Evolutionary conservation across 2,113 vertebrate genomes (phyloP), one percentile per base, ranked within the genome.

Genomic region (Bagarius yarrelli): DNA sequence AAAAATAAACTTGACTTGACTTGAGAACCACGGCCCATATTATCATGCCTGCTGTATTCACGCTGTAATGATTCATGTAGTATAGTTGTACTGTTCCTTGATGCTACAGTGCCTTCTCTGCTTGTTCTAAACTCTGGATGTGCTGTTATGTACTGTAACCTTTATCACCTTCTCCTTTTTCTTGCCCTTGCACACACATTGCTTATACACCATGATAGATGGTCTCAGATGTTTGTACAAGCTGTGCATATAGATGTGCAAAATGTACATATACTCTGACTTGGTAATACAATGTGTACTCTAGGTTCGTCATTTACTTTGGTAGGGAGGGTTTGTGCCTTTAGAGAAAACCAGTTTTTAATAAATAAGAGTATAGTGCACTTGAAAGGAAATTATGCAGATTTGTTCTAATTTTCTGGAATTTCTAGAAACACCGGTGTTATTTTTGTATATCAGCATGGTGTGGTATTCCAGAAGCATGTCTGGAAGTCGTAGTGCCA

Each of bases 121-220:
- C 16, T 75, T 85, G 5, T 82, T 83, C 82, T 36, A 50, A 82
- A 79, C 55, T 14, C 5, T 8, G 21, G 5, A 12, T 47, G 53
- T 32, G 36, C 15, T 60, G 79, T 76, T 67, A 83, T 59, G 8
- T 14, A 59, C 78, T 57, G 60, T 40, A n/a, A 30, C 47, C 25
- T 34, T 59, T 34, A 34, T 19, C 66, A 71, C 21, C 64, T 15
- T 53, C 72, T 70, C 61, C 34, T 40, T 2, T 40, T 40, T 40
- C 36, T 40, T 79, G 44, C 55, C 44, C 52, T 50, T 52, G 16
- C 14, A 82, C 12, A 76, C 53, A 12, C 5, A 75, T 11, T 50
- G 3, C 23, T 21, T 40, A 71, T 16, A 30, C 36, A 47, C 47
- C 50, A 23, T 21, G 59, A 9, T 6, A 14, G 8, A 27, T 47